These are phyloP conservation scores for Rhopalosiphum maidis DNA, from an alignment of 1,140 invertebrate genomes.

Conservation along the genomic window DNA sequence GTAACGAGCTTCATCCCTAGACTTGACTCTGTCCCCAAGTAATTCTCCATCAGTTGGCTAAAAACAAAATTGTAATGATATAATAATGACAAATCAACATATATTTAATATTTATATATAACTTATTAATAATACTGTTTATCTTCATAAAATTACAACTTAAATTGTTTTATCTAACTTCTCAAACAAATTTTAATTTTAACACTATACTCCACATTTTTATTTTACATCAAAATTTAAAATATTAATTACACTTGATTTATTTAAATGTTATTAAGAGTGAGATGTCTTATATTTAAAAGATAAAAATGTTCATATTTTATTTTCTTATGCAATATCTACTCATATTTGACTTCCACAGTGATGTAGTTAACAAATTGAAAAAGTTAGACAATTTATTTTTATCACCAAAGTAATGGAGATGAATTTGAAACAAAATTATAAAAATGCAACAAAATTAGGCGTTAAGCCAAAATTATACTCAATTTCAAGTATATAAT, in stretches of 20 bases:
- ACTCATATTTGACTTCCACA: not conserved
- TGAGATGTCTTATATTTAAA: not conserved
- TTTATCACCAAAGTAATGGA: not conserved
- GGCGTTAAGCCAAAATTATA: not conserved
- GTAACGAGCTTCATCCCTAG: constrained; percentile 25
- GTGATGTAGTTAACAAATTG: not conserved
- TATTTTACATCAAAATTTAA: not conserved
- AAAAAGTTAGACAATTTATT: not conserved
- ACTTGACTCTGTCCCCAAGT: constrained; percentile 30
- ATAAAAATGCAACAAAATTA: not conserved
- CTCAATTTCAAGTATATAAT: not conserved
- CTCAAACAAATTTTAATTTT: not conserved
- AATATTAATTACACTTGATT: not conserved
- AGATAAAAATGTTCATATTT: not conserved
- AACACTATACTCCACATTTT: not conserved
- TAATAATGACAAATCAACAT: not conserved
- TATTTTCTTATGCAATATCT: not conserved
- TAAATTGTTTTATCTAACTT: not conserved
- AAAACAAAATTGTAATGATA: constrained; percentile 32
- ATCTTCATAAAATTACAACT: not conserved
- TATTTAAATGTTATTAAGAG: not conserved
- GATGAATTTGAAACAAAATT: not conserved
- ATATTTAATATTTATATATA: not conserved
- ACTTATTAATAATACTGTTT: not conserved
- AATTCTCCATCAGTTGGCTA: constrained; percentile 48